phyloP scores from a whole-genome alignment of 2,113 vertebrate species.

The Elachura formosa region DNA sequence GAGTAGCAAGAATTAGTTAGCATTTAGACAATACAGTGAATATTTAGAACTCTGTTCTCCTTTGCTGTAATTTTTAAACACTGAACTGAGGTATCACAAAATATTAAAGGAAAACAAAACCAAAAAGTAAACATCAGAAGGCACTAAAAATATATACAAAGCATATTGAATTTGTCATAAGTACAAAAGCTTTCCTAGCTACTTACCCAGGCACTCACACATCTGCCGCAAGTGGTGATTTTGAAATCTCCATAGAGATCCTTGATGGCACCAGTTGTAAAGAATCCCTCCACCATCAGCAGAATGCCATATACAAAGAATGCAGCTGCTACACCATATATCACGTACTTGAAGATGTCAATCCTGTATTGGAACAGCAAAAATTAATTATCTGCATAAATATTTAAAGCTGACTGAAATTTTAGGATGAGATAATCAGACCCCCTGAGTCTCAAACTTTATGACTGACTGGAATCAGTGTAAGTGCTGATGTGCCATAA shows the following conservation, averaged over 20 bases:
- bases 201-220: constrained; percentile 97
- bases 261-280: constrained; percentile 97
- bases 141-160: not conserved
- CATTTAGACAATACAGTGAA: not conserved
- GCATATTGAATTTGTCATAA: not conserved
- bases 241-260: constrained; percentile 99
- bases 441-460: not conserved
- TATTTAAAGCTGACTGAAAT: not conserved
- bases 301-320: constrained; percentile 98
- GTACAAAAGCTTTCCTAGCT: not conserved
- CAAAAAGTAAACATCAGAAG: not conserved
- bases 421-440: not conserved
- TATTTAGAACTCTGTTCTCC: not conserved
- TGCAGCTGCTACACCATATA: constrained; percentile 95
- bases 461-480: not conserved
- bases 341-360: constrained; percentile 98
- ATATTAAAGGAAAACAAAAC: not conserved
- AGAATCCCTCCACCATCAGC: constrained; percentile 99
- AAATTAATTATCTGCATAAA: not conserved
- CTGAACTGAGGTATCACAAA: not conserved
- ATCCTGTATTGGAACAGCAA: constrained; percentile 77
- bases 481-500: not conserved
- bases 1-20: not conserved
- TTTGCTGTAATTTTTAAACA: not conserved
- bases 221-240: constrained; percentile 97